Conservation (phyloP, 2,113 vertebrate genomes). For the Macaca mulatta region DNA sequence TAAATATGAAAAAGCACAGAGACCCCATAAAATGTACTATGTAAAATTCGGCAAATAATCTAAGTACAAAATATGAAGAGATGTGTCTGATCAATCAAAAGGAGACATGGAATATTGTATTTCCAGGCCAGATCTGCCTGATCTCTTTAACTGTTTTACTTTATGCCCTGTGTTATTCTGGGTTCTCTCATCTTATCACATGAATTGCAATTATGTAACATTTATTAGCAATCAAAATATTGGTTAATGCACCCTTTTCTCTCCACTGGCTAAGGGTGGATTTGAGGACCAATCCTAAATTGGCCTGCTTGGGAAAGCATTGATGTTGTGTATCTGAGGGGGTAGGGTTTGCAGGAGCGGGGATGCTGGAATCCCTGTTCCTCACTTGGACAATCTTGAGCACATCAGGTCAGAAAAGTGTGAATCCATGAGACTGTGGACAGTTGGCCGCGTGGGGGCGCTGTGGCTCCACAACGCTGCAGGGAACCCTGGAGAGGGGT, state of each 20-base stretch:
- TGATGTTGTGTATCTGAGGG: neutral
- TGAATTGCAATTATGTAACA: neutral
- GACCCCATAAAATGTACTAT: neutral
- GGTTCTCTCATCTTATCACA: neutral
- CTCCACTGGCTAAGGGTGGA: neutral
- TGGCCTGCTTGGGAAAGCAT: neutral
- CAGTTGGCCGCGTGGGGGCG: neutral
- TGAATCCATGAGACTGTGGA: neutral
- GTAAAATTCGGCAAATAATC: neutral
- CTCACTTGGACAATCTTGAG: neutral
- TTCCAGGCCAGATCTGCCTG: neutral
- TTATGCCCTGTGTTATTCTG: rapidly evolving
- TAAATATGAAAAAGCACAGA: neutral
- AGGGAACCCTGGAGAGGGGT: rapidly evolving
- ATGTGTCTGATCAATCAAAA: no score
- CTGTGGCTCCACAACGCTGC: neutral
- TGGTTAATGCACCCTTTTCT: rapidly evolving
- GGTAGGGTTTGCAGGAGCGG: rapidly evolving
- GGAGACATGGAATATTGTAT: neutral
- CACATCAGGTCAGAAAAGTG: no score
- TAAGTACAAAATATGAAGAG: neutral
- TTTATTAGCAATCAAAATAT: neutral
- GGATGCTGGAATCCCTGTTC: rapidly evolving
- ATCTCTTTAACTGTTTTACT: neutral
- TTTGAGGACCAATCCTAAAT: neutral